Percentiles rank a stretch among this genome's conserved stretches.
Conservation (phyloP, 2,888 invertebrate species). For the Caradrina kadenii region DNA sequence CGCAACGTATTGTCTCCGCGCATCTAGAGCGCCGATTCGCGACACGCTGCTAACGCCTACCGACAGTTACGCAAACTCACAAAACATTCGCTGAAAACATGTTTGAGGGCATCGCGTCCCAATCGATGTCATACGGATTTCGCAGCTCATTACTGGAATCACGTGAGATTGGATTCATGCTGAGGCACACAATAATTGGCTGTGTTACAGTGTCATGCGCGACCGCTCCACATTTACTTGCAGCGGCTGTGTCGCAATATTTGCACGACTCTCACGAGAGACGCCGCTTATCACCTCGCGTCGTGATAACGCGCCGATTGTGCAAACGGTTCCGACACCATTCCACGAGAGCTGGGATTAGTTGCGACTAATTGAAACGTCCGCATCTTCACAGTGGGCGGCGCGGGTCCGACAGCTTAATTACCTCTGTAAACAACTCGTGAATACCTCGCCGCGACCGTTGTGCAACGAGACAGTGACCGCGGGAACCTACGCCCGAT, state of each 20-base stretch:
- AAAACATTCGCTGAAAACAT: slow-evolving; percentile 60
- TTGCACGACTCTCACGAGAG: slow-evolving; percentile 70
- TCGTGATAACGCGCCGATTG: slow-evolving; percentile 71
- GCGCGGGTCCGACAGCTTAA: slow-evolving; percentile 75
- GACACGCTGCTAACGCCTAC: slow-evolving; percentile 73
- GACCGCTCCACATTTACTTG: slow-evolving; percentile 66
- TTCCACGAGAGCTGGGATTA: slow-evolving; percentile 69
- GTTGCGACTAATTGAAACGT: slow-evolving; percentile 80
- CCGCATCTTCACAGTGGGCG: slow-evolving; percentile 76
- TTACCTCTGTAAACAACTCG: slow-evolving; percentile 78
- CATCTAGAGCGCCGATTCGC: slow-evolving; percentile 82
- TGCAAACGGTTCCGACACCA: slow-evolving; percentile 71
- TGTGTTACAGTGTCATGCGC: slow-evolving; percentile 53
- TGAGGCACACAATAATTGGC: slow-evolving; percentile 60
- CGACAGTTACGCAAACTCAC: slow-evolving; percentile 71
- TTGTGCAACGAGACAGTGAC: slow-evolving; percentile 77
- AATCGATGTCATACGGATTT: slow-evolving; percentile 60
- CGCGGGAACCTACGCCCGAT: slow-evolving; percentile 73
- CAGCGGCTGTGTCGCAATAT: slow-evolving; percentile 69
- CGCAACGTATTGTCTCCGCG: slow-evolving; percentile 79
- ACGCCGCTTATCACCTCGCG: slow-evolving; percentile 67
- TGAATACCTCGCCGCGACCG: slow-evolving; percentile 67
- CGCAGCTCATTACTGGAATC: slow-evolving; percentile 60
- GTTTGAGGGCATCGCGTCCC: slow-evolving; percentile 68
- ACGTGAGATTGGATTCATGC: slow-evolving; percentile 58